Base-by-base conservation (phyloP, 2,113 vertebrate genomes). In the Sinocyclocheilus grahami region DNA sequence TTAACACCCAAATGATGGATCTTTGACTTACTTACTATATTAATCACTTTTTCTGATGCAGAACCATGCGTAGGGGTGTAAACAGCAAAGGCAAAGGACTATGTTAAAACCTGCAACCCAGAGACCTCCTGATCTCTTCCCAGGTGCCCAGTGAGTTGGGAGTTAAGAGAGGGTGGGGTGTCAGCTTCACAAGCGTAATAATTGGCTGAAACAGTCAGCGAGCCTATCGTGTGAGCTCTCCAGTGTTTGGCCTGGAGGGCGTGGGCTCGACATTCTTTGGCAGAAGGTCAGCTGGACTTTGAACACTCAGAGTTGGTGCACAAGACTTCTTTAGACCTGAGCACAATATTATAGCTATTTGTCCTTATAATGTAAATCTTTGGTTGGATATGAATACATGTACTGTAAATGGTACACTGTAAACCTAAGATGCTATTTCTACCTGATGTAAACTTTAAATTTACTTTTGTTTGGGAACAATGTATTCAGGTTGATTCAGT, bases 211-310 rank as follows among this genome's bases (percentile, higher is more conserved):
- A 51, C 55, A 75, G 78, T 89, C 78, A 72, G 78, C 60, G 78
- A 46, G 78, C 78, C 86, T 87, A 89, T 89, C 86, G 78, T 85
- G 88, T 89, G 78, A 89, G 83, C 83, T 63, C 83, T 87, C 78
- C 88, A 89, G 74, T 30, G 14, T 14, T 74, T 58, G 86, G n/a
- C 86, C 87, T 42, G 16, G 80, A 81, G 82, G 88, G 76, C 72
- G 65, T 75, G 81, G 48, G 78, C 77, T 83, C 37, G 85, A 84
- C 82, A 86, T 86, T 86, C 65, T 75, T 67, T 86, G 84, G 88
- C 88, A 83, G 83, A 62, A 86, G 65, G 48, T 86, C 88, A 89
- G 83, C 88, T 85, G 88, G 78, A 76, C 78, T 85, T 71, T n/a
- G 33, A 75, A 89, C 83, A 85, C 24, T 80, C 24, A 67, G 65